These are phyloP conservation scores for Syncerus caffer DNA, from an alignment of 2,797 vertebrate species.

Conservation along the genomic window DNA sequence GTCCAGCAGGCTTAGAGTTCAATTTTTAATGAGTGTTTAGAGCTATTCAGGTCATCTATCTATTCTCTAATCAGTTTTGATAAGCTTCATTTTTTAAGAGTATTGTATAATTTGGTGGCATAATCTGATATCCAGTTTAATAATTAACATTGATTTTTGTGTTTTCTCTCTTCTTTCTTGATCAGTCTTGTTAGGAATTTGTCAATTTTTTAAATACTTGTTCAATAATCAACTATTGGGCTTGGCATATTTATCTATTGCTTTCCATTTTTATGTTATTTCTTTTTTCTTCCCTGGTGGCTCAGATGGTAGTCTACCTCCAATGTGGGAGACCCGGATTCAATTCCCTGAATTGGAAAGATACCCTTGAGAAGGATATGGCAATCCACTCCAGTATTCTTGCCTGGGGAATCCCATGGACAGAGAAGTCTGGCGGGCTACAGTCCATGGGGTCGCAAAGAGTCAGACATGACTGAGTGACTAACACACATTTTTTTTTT, in stretches of 20 bases:
- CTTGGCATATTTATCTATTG: neutral
- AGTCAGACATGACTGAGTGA: neutral
- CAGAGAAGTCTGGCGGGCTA: neutral
- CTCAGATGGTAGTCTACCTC: neutral
- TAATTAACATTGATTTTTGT: neutral
- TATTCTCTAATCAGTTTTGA: neutral
- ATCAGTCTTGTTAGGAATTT: neutral
- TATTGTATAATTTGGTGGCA: neutral
- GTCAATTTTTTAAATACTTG: neutral
- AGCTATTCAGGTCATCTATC: neutral
- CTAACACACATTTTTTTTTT: neutral
- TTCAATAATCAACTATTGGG: neutral
- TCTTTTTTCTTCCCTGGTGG: neutral
- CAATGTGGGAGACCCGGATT: neutral
- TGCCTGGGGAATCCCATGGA: neutral
- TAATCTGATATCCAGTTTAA: neutral
- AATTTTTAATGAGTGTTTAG: conserved; percentile 21
- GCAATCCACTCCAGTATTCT: neutral
- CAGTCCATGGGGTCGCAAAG: neutral
- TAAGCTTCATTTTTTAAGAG: neutral
- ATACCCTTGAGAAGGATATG: neutral
- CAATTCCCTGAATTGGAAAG: neutral
- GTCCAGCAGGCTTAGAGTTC: neutral
- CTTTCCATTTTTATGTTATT: neutral
- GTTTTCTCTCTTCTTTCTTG: neutral